Base-by-base conservation (phyloP, 2,888 invertebrate species). In the Aleiodes alternator region DNA sequence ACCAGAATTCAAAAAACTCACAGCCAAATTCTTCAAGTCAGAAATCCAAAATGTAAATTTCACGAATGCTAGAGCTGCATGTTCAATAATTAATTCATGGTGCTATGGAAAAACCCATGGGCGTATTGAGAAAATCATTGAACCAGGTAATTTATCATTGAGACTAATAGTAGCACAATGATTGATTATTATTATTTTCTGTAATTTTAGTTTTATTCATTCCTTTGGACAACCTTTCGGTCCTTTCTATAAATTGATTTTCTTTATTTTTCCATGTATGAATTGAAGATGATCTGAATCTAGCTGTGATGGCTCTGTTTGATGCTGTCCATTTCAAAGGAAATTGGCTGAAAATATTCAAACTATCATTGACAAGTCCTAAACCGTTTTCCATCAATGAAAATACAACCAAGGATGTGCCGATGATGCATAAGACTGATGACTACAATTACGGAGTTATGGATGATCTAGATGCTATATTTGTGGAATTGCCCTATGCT, bases 271-370 rank as follows among this genome's bases (percentile, higher is more conserved):
- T 55, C 4, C 9, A 0, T 14, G n/a, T 12, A 64, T 12, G 23
- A 7, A 66, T 23, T 70, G 16, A 53, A 90, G 93, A 91, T 79
- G 90, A 91, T 82, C 85, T 96, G 0, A 83, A 90, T 83, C 84
- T 90, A 0, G 95, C 95, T 0, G 91, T 93, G 70, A 88, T 96
- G 75, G 93, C 97, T 3, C 91, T 97, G 1, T 92, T 96, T 4
- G 97, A 96, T 87, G 96, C 96, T 0, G 92, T 97, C 23, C 96
- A 96, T 87, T 97, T 97, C 90, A 96, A 96, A 91, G 95, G 94
- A 1, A 90, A 92, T 48, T 97, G 97, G 96, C 87, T 90, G 59
- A 87, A 91, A 48, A 91, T 93, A 81, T 98, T 97, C 84, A 86
- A 93, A 29, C 84, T 90, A 0, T 82, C 84, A 0, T 50, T 82